These are phyloP conservation scores for Oreonectes daqikongensis DNA, from an alignment of 2,797 vertebrate genomes.

Conservation along the genomic window DNA sequence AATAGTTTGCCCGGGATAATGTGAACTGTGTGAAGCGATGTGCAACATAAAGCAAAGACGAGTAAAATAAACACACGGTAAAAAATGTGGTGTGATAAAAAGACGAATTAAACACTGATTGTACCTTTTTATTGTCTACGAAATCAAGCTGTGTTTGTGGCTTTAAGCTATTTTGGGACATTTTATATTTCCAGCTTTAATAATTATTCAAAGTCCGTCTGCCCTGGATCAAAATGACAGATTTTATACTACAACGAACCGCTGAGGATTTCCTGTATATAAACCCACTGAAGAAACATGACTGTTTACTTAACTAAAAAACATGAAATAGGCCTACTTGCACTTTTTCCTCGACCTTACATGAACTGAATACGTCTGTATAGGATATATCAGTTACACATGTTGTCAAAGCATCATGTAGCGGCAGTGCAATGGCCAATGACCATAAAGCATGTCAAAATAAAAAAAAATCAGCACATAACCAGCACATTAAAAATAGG, in stretches of 20 bases:
- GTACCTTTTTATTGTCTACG: background rate
- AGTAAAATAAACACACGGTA: background rate
- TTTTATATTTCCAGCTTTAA: background rate
- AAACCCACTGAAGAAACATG: background rate
- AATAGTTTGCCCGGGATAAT: background rate
- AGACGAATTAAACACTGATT: background rate
- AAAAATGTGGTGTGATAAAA: background rate
- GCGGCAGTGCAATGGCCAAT: no score
- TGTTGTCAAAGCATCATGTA: no score
- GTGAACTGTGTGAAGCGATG: background rate
- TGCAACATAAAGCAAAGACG: background rate
- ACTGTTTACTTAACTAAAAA: constrained; percentile 10
- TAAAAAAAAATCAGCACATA: no score
- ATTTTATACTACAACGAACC: background rate
- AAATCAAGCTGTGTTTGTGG: background rate
- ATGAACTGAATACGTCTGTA: background rate
- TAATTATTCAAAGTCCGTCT: background rate
- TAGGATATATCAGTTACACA: no score
- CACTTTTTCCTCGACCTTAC: background rate
- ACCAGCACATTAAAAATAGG: no score
- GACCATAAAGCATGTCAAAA: no score
- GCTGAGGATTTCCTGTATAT: constrained; percentile 7
- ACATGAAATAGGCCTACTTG: background rate
- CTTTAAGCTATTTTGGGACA: background rate
- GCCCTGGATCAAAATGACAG: background rate